Conservation (phyloP, 2,888 invertebrate genomes). For the Sarcophaga caerulescens region DNA sequence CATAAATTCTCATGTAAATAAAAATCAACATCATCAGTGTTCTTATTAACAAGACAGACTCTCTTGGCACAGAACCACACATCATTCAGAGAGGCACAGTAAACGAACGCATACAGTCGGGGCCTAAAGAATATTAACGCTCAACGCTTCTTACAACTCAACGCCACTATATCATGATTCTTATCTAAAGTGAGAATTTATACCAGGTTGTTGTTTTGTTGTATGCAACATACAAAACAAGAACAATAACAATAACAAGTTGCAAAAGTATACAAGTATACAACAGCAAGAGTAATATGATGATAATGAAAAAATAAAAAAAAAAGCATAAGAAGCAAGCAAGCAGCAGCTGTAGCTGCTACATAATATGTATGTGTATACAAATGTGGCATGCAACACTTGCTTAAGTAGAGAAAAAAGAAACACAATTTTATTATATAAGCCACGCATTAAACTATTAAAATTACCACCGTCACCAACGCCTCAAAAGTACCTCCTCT, state of each 20-base stretch:
- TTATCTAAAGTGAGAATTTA: slow-evolving; percentile 75
- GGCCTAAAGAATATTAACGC: neutral
- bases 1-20: slow-evolving; percentile 59
- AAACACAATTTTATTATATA: slow-evolving; percentile 32
- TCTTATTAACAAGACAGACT: slow-evolving; percentile 64
- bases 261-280: slow-evolving; percentile 9
- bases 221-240: slow-evolving; percentile 7
- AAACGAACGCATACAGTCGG: slow-evolving; percentile 25
- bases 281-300: slow-evolving; percentile 38
- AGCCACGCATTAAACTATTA: slow-evolving; percentile 53
- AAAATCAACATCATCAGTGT: slow-evolving; percentile 46
- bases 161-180: slow-evolving; percentile 71
- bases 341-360: neutral
- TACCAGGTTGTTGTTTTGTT: slow-evolving; percentile 65
- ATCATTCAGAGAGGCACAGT: slow-evolving; percentile 49
- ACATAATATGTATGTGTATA: neutral
- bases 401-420: slow-evolving; percentile 28
- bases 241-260: slow-evolving; percentile 32
- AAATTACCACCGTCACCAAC: slow-evolving; percentile 67
- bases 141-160: slow-evolving; percentile 60
- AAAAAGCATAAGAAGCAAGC: neutral
- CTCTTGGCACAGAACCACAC: slow-evolving; percentile 27
- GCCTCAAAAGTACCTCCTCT: slow-evolving; percentile 65
- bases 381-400: slow-evolving; percentile 48
- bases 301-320: slow-evolving; percentile 41